Evolutionary conservation across 2,888 invertebrate genomes (phyloP).

Genomic region (Dasysyrphus tricinctus): DNA sequence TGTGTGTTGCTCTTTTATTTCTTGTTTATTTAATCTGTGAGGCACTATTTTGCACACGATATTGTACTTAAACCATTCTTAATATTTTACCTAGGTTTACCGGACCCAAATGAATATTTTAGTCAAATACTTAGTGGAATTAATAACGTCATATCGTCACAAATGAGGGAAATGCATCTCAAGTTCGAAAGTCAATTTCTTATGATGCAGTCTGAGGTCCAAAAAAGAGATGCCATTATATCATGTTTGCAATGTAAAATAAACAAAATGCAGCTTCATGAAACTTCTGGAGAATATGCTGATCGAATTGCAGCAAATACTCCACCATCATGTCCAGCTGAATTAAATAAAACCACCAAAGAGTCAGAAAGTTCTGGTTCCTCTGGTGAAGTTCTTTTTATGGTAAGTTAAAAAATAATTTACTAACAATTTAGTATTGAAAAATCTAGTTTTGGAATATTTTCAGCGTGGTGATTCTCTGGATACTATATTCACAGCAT

Average conservation of each 20-base stretch:
- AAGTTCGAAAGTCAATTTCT: constrained; percentile 90
- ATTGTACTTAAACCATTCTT: neutral
- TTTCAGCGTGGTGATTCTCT: constrained; percentile 87
- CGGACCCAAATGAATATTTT: constrained; percentile 92
- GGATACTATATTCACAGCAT: constrained; percentile 87
- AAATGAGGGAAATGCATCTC: constrained; percentile 88
- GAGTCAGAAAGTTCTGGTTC: constrained; percentile 81
- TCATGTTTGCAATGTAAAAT: constrained; percentile 89
- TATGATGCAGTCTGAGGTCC: constrained; percentile 91
- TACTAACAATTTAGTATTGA: neutral
- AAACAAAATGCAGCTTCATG: constrained; percentile 85
- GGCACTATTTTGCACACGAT: neutral
- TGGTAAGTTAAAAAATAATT: constrained; percentile 79
- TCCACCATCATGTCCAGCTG: neutral
- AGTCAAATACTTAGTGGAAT: constrained; percentile 91
- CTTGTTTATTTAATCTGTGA: neutral
- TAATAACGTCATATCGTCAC: constrained; percentile 91
- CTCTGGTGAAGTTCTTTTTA: constrained; percentile 83
- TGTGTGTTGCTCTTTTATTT: neutral
- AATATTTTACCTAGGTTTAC: constrained; percentile 84
- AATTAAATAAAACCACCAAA: constrained; percentile 28
- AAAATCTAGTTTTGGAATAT: neutral
- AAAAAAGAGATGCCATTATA: constrained; percentile 91
- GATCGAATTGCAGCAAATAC: constrained; percentile 21
- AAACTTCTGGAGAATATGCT: constrained; percentile 61